phyloP scores from a whole-genome alignment of 2,888 invertebrate genomes.

The Endomychus coccineus region DNA sequence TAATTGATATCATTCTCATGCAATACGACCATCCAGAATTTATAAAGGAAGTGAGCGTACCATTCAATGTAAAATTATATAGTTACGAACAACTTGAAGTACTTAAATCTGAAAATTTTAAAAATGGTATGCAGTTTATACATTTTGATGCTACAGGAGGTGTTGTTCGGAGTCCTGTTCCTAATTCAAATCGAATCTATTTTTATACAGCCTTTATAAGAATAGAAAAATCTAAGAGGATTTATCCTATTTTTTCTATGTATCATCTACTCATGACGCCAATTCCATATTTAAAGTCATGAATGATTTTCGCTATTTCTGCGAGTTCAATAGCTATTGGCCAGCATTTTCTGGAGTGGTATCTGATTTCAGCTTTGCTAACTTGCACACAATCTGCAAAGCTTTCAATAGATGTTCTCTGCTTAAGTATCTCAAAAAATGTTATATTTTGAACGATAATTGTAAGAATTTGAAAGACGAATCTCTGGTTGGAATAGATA shows the following conservation, averaged over 20 bases:
- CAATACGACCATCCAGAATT: constrained; percentile 1
- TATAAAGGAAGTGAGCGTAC: neutral
- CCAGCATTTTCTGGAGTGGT: constrained; percentile 1
- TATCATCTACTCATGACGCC: neutral
- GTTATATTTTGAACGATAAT: too few species aligned
- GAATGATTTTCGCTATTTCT: neutral
- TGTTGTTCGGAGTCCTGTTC: neutral
- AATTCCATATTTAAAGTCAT: neutral
- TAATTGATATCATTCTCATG: constrained; percentile 1
- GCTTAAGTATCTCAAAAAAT: neutral
- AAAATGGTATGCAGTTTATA: neutral
- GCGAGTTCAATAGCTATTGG: constrained; percentile 1
- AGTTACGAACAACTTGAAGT: neutral
- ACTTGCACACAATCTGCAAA: neutral
- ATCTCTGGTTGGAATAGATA: too few species aligned
- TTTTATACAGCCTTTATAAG: constrained; percentile 2
- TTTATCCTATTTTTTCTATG: constrained; percentile 4
- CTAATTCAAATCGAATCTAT: neutral
- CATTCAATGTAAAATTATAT: constrained; percentile 1
- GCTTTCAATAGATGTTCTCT: constrained; percentile 1
- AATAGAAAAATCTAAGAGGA: neutral
- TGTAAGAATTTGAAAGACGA: too few species aligned
- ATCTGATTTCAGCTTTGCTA: constrained; percentile 1
- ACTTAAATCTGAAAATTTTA: neutral
- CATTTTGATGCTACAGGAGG: constrained; percentile 5